These are phyloP conservation scores for Drosophila atripex DNA, from an alignment of 2,888 invertebrate species.

Conservation along the genomic window DNA sequence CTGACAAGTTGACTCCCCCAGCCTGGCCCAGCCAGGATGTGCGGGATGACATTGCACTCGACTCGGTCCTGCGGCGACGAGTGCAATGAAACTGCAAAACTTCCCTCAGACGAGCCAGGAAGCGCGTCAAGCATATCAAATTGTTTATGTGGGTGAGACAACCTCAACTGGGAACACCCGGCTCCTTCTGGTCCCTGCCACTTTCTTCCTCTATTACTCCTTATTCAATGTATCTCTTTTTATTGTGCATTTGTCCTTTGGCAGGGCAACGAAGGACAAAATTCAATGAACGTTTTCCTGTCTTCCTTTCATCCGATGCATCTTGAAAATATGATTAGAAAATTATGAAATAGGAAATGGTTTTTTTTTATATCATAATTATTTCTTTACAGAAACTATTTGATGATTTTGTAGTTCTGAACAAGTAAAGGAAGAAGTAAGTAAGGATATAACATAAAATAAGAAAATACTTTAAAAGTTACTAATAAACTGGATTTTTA, in stretches of 20 bases:
- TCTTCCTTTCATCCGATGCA: conserved; percentile 8
- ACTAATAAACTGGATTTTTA: conserved; percentile 36
- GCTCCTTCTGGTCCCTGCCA: conserved; percentile 3
- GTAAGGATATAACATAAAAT: too few relatives aligned
- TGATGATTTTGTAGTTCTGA: too few relatives aligned
- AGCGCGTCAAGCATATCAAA: conserved; percentile 49
- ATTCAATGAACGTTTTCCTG: conserved; percentile 63
- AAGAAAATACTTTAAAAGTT: not conserved
- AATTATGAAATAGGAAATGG: not conserved
- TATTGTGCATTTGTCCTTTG: conserved; percentile 80
- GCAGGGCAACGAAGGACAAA: conserved; percentile 68
- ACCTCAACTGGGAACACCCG: not conserved
- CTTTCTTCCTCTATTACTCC: conserved; percentile 15
- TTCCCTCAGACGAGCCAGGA: conserved; percentile 56
- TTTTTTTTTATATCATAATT: not conserved
- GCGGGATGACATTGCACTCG: conserved; percentile 47
- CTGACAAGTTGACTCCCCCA: conserved; percentile 53
- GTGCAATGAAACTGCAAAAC: conserved; percentile 61
- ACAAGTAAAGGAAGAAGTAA: too few relatives aligned
- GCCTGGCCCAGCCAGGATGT: conserved; percentile 16
- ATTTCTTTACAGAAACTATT: not conserved
- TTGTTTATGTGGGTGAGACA: conserved; percentile 26
- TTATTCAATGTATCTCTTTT: conserved; percentile 46
- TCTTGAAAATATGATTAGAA: conserved; percentile 17
- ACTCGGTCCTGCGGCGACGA: conserved; percentile 26